phyloP scores from a whole-genome alignment of 2,797 vertebrate species.

The Myotis vivesi region DNA sequence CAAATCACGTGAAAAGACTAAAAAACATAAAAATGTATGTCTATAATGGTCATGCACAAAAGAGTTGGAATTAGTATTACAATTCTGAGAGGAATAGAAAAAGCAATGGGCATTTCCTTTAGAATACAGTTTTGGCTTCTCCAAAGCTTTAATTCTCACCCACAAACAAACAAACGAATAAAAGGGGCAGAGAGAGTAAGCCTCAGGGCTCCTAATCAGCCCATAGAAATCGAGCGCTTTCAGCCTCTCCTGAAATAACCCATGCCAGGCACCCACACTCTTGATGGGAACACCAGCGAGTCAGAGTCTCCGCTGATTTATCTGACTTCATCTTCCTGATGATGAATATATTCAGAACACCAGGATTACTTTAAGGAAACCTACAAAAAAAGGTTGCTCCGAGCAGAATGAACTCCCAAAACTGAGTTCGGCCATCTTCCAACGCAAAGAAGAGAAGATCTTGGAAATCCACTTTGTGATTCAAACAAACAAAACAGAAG shows the following conservation, averaged over 20 bases:
- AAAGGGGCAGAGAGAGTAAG: not conserved
- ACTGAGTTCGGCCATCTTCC: not conserved
- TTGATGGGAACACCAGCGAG: not conserved
- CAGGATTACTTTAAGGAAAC: not conserved
- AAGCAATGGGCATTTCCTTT: not conserved
- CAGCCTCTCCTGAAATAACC: not conserved
- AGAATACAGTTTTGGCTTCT: not conserved
- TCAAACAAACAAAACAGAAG: not conserved
- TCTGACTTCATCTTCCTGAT: not conserved
- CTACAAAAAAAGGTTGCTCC: not conserved
- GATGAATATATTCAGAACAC: not conserved
- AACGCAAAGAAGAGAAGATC: not conserved
- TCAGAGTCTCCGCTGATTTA: not conserved
- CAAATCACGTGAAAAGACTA: not conserved
- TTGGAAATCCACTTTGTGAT: not conserved
- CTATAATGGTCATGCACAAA: not conserved
- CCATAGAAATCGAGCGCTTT: not conserved
- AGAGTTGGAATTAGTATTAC: not conserved
- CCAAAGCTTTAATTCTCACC: not conserved
- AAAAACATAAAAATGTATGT: conserved; percentile 2
- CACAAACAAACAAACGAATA: not conserved
- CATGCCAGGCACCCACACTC: not conserved
- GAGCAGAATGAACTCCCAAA: not conserved
- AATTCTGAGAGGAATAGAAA: conserved; percentile 11
- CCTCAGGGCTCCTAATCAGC: not conserved